Percentiles rank a stretch among this genome's conserved stretches.
These are phyloP conservation scores for Muscicapa striata DNA, from an alignment of 2,797 vertebrate species.

Conservation along the genomic window DNA sequence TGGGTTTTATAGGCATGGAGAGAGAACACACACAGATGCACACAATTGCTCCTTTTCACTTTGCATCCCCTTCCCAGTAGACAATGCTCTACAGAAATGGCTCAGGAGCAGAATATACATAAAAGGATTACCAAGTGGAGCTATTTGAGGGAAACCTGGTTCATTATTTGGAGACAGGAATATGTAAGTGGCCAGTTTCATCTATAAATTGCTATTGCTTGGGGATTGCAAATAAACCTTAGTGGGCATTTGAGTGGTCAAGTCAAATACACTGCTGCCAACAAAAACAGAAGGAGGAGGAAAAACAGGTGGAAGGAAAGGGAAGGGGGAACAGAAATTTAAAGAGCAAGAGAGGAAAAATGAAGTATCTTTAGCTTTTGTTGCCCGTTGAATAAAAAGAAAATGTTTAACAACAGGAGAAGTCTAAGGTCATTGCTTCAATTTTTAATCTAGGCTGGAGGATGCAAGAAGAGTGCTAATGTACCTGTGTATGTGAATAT, in stretches of 20 bases:
- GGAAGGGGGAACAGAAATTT: not conserved
- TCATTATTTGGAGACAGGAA: conserved; percentile 47
- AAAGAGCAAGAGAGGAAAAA: not conserved
- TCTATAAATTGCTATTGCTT: conserved; percentile 13
- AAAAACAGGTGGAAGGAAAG: not conserved
- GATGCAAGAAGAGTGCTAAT: not conserved
- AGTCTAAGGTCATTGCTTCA: not conserved
- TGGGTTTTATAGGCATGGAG: conserved; percentile 73
- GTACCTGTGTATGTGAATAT: not conserved
- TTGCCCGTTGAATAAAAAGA: not conserved
- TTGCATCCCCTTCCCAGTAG: conserved; percentile 71
- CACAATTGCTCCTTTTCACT: conserved; percentile 63
- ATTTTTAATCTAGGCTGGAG: not conserved
- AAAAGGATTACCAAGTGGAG: conserved; percentile 72
- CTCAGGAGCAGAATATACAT: conserved; percentile 73
- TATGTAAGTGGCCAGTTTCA: conserved; percentile 30
- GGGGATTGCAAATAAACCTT: not conserved
- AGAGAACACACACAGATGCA: conserved; percentile 71
- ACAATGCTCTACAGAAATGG: conserved; percentile 68
- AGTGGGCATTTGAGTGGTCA: not conserved
- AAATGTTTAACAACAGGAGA: not conserved
- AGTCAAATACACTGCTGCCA: not conserved
- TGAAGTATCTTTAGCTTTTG: not conserved
- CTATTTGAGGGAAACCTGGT: conserved; percentile 48
- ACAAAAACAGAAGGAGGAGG: not conserved